Percentiles rank a stretch among this genome's conserved stretches.
These are phyloP conservation scores for Osmoderma eremita DNA, from an alignment of 2,888 invertebrate species.

Conservation along the genomic window DNA sequence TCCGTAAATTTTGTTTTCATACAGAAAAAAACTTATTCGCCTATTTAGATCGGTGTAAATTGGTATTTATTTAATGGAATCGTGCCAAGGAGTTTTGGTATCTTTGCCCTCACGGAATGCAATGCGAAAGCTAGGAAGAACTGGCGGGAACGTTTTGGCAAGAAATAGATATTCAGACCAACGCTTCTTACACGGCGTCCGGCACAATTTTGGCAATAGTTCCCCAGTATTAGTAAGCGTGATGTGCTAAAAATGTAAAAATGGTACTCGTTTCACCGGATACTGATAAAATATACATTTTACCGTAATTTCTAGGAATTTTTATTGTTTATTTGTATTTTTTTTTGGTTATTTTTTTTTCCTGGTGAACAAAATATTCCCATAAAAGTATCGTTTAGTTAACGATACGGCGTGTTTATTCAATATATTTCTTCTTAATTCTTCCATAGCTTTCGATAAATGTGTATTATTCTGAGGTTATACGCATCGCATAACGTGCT, in stretches of 20 bases:
- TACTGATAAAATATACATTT: background rate
- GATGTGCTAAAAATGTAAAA: slow-evolving; percentile 9
- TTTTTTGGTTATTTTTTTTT: too few species aligned
- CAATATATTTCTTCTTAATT: too few species aligned
- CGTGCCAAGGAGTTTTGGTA: slow-evolving; percentile 14
- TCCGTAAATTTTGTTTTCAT: too few species aligned
- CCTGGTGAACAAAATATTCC: too few species aligned
- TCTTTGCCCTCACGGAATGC: slow-evolving; percentile 19
- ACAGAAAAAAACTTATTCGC: background rate
- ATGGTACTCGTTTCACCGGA: background rate
- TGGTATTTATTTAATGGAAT: slow-evolving; percentile 22
- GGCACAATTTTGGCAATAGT: slow-evolving; percentile 23
- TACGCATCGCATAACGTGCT: too few species aligned
- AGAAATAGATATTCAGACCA: slow-evolving; percentile 14
- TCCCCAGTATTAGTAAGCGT: slow-evolving; percentile 15
- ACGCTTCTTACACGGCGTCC: background rate
- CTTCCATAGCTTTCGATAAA: too few species aligned
- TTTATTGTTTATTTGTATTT: too few species aligned
- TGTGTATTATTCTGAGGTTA: too few species aligned
- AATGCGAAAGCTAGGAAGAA: slow-evolving; percentile 23
- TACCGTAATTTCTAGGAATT: background rate
- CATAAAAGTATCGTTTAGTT: too few species aligned
- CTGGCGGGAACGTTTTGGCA: slow-evolving; percentile 12
- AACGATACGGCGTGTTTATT: too few species aligned
- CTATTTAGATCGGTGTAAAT: slow-evolving; percentile 1